Evolutionary conservation across 2,113 vertebrate species (phyloP).

Genomic region (Amphiprion percula): DNA sequence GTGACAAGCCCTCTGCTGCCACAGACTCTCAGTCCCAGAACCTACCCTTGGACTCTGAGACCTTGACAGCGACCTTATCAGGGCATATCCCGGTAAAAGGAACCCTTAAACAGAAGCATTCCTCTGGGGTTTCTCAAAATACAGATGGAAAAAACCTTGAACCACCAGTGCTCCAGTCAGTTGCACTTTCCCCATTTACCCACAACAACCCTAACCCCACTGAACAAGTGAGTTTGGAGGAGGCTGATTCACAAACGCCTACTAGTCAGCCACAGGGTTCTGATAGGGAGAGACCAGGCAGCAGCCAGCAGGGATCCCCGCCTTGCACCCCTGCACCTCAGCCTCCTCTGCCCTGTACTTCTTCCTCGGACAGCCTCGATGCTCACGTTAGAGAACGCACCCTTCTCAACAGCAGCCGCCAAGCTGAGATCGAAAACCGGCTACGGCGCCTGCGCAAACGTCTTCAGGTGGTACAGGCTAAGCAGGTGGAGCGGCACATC

Average conservation of each 20-base stretch:
- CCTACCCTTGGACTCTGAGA: conserved; percentile 81
- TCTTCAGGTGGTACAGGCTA: conserved; percentile 97
- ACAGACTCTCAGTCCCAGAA: conserved; percentile 71
- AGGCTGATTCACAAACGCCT: conserved; percentile 53
- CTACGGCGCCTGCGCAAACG: conserved; percentile 94
- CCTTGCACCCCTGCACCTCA: conserved; percentile 55
- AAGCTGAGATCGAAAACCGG: conserved; percentile 91
- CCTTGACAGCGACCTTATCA: conserved; percentile 85
- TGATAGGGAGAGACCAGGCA: conserved; percentile 73
- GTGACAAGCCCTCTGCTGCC: conserved; percentile 84
- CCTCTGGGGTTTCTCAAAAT: conserved; percentile 69
- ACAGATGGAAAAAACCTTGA: conserved; percentile 68
- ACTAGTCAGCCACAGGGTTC: conserved; percentile 28
- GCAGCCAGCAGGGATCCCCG: conserved; percentile 75
- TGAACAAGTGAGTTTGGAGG: conserved; percentile 55
- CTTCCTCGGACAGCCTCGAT: conserved; percentile 84
- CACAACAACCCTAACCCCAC: conserved; percentile 82
- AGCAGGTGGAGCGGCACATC: conserved; percentile 97
- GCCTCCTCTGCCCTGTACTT: conserved; percentile 51
- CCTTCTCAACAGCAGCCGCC: conserved; percentile 87
- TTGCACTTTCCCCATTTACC: conserved; percentile 70
- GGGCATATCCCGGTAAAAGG: conserved; percentile 88
- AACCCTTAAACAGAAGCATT: conserved; percentile 77
- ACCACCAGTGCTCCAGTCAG: conserved; percentile 63
- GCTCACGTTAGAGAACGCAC: conserved; percentile 90